Base-by-base conservation (phyloP, 2,888 invertebrate genomes). In the Lomographa bimaculata region DNA sequence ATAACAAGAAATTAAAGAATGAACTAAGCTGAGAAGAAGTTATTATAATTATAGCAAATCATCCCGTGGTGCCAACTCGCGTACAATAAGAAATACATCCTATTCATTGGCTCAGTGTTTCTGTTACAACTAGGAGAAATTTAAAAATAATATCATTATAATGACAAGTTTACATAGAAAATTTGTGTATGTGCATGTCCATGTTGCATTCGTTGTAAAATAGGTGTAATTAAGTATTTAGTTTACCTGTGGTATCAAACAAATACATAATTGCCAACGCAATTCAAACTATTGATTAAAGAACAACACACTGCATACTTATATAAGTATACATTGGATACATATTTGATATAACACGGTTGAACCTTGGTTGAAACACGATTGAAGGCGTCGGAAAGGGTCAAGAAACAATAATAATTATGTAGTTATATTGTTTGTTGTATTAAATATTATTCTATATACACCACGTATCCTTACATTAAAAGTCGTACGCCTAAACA, bases 131-230 rank as follows among this genome's bases (percentile, higher is more conserved):
- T 36, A 26, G 18, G 34, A 27, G 35, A n/a, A n/a, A 4, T 14
- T 14, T 14, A 14, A 4, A 14, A 14, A 14, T 3, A 14, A 14
- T 14, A 14, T 14, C n/a, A n/a, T 14, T 4, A 4, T 14, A 14
- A 4, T 14, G 14, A 14, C 14, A 14, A 14, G 14, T 14, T 3
- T 14, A 14, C n/a, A n/a, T n/a, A 23, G 20, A 36, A 37, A 37
- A 36, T 28, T 37, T 17, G 18, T 21, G 18, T 26, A 8, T 21
- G 17, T 17, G 25, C 28, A 4, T 29, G 35, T 50, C 40, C 42
- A 41, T 51, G 38, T 49, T 38, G 34, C 24, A 46, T 54, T 54
- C 54, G 54, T 54, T 54, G 54, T 54, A 46, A 46, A 41, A 47
- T 45, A 39, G 5, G 16, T 33, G 23, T 24, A n/a, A 29, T 25